Conservation (phyloP, 2,113 vertebrate genomes). For the Crotalus horridus region DNA sequence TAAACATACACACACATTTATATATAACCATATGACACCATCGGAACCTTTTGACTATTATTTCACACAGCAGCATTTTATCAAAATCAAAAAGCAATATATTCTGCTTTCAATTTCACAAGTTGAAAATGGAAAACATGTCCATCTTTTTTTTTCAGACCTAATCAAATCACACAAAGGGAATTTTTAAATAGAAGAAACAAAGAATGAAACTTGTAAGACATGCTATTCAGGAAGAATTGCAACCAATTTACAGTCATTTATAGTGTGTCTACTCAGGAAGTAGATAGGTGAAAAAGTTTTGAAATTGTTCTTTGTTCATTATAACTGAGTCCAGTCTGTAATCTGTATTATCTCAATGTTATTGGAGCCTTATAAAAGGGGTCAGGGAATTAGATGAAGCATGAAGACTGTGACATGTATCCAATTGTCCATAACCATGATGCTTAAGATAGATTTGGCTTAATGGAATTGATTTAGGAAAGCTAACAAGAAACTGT, state of each 20-base stretch:
- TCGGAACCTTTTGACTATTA: neutral
- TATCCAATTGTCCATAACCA: neutral
- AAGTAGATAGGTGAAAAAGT: neutral
- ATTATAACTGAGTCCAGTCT: neutral
- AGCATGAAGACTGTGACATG: neutral
- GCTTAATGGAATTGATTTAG: neutral
- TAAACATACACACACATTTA: neutral
- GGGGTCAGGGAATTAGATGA: neutral
- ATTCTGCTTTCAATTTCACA: neutral
- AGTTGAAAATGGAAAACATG: neutral
- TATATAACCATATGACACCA: neutral
- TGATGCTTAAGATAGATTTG: neutral
- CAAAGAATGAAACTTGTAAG: neutral
- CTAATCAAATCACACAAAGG: neutral
- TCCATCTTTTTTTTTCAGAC: fast-evolving
- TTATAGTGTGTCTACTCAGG: neutral
- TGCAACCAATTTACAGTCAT: neutral
- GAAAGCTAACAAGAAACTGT: neutral
- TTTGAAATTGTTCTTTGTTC: neutral
- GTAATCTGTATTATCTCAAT: neutral
- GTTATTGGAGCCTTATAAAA: neutral
- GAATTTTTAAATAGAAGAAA: neutral
- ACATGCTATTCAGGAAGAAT: neutral
- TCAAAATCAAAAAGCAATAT: neutral
- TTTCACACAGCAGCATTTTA: neutral